A percentile compares a stretch with the other conserved stretches of the same genome.
phyloP scores from a whole-genome alignment of 2,113 vertebrate species.

The Vanacampus margaritifer region DNA sequence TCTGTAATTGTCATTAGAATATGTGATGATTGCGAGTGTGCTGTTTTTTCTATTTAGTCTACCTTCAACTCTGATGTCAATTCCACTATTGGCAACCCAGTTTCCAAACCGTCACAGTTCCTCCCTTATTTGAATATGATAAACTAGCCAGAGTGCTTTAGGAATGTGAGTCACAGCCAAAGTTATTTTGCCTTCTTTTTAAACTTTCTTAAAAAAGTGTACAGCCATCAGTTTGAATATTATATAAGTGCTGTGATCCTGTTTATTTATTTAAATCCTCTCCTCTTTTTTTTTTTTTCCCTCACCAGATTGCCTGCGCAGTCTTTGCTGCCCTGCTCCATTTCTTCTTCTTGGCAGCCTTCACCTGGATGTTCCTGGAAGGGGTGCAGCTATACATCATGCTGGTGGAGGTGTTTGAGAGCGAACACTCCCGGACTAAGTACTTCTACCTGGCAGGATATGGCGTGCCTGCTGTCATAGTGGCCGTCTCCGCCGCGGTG shows the following conservation, averaged over 20 bases:
- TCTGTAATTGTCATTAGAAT: slow-evolving; percentile 24
- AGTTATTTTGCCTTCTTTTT: slow-evolving; percentile 2
- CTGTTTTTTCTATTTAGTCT: slow-evolving; percentile 5
- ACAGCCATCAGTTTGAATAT: background rate
- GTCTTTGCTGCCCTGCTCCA: slow-evolving; percentile 96
- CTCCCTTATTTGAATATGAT: slow-evolving; percentile 24
- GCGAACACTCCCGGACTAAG: slow-evolving; percentile 91
- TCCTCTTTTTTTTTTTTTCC: slow-evolving; percentile 13
- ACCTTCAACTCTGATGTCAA: slow-evolving; percentile 1
- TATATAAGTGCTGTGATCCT: background rate
- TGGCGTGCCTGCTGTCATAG: slow-evolving; percentile 91
- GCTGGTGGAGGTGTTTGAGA: slow-evolving; percentile 98
- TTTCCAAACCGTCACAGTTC: slow-evolving; percentile 25
- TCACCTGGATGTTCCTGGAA: slow-evolving; percentile 99
- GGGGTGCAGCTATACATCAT: slow-evolving; percentile 98
- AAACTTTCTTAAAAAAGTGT: slow-evolving; percentile 12
- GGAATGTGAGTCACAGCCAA: slow-evolving; percentile 18
- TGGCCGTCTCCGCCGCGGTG: slow-evolving; percentile 91
- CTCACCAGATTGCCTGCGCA: slow-evolving; percentile 88
- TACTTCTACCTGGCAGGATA: slow-evolving; percentile 98
- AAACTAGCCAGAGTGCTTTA: slow-evolving; percentile 11
- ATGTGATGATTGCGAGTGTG: slow-evolving; percentile 16
- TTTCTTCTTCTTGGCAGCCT: slow-evolving; percentile 98
- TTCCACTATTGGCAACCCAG: slow-evolving; percentile 5
- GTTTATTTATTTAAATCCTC: slow-evolving; percentile 30